Evolutionary conservation across 2,797 vertebrate species (phyloP), one percentile per base, ranked within the genome.

Genomic region (Erpetoichthys calabaricus): DNA sequence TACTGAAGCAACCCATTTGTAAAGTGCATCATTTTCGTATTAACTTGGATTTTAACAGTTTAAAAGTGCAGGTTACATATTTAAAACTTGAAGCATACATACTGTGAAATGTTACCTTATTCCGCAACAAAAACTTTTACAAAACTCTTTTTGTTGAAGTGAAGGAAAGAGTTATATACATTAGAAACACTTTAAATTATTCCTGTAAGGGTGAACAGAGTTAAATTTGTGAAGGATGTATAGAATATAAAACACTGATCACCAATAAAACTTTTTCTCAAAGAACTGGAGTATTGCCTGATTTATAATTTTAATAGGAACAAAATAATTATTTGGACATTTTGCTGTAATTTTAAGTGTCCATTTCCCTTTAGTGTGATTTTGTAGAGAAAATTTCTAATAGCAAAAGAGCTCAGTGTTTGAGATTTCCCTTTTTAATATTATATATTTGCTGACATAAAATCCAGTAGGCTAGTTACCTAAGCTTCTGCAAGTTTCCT

Each of bases 51-150:
- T 86, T 89, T 87, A 87, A 86, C 74, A 80, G 60, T 60, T 68
- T 60, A 67, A 63, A 70, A 78, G 75, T 85, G 81, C 88, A 90
- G 87, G 86, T 90, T 84, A 89, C 88, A 84, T 92, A 87, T 87
- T 79, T 83, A 83, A 88, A 90, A 91, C 91, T 94, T 96, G 91
- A 96, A 95, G 84, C 81, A 86, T 90, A 87, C 87, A 81, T 94
- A 97, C 92, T 97, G 92, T 99, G 92, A 98, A 97, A 86, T 90
- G 87, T 94, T 93, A 95, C 92, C 90, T 94, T 91, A 85, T 88
- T 91, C 85, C 89, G 77, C 82, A 79, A 84, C 74, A 89, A 88
- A 91, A 91, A 90, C 82, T 86, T 88, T 85, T 86, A 81, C 83
- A 75, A 83, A 80, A 80, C 78, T 89, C 87, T 80, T 65, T 75